These are phyloP conservation scores for Neodontobutis hainanensis DNA, from an alignment of 2,113 vertebrate genomes.

Conservation along the genomic window DNA sequence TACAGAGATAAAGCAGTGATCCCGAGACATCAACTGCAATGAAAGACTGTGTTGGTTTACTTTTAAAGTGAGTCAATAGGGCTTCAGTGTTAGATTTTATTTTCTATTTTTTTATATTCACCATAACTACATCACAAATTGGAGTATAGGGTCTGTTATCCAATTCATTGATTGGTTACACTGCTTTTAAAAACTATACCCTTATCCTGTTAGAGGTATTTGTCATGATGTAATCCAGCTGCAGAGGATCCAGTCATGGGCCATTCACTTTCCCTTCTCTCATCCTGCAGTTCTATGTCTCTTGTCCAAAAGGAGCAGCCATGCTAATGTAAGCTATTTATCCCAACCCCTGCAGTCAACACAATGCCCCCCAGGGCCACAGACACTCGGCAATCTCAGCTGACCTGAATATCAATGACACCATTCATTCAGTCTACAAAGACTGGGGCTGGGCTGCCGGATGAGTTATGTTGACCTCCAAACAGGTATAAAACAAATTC, in stretches of 20 bases:
- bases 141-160: too few relatives aligned
- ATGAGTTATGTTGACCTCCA: conserved; percentile 30
- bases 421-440: conserved; percentile 37
- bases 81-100: too few relatives aligned
- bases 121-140: too few relatives aligned
- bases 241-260: conserved; percentile 47
- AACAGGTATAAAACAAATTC: not conserved
- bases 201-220: conserved; percentile 8
- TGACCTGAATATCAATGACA: conserved; percentile 66
- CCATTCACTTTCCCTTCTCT: conserved; percentile 25
- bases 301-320: conserved; percentile 23
- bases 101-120: too few relatives aligned
- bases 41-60: not conserved
- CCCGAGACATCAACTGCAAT: conserved; percentile 36
- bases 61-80: not conserved
- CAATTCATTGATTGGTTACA: not conserved
- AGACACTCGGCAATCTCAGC: conserved; percentile 47
- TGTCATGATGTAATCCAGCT: conserved; percentile 59
- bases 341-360: conserved; percentile 55
- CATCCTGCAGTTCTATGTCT: conserved; percentile 3
- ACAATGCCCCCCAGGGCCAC: conserved; percentile 43
- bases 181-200: not conserved
- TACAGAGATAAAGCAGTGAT: conserved; percentile 40
- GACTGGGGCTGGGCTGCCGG: conserved; percentile 2
- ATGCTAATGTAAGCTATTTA: conserved; percentile 66